Evolutionary conservation across 2,797 vertebrate species (phyloP).

Genomic region (Huso huso): DNA sequence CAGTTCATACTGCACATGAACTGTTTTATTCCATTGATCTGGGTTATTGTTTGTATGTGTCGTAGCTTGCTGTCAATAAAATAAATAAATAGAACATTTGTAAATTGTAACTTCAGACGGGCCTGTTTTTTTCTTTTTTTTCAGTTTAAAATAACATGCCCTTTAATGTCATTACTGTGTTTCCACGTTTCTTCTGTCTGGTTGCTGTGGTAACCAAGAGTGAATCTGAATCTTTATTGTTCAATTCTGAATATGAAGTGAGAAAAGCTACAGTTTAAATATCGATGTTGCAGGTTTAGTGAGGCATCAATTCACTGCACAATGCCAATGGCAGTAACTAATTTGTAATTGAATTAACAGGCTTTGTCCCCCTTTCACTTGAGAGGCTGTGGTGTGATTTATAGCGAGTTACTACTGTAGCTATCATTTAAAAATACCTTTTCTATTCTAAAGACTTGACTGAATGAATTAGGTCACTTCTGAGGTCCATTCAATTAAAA

Average conservation of each 20-base stretch:
- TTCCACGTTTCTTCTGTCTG: not conserved
- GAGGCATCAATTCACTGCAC: conserved; percentile 6
- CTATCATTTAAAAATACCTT: not conserved
- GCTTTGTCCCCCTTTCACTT: not conserved
- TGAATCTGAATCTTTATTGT: conserved; percentile 2
- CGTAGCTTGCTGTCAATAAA: no score
- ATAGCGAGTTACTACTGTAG: not conserved
- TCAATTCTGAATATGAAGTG: conserved; percentile 8
- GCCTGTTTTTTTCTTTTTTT: no score
- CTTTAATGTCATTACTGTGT: not conserved
- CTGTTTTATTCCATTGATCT: not conserved
- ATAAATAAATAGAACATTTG: no score
- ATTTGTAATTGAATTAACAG: not conserved
- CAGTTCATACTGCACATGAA: no score
- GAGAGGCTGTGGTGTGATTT: not conserved
- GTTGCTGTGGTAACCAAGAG: conserved; percentile 9
- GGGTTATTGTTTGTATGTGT: no score
- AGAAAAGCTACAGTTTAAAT: not conserved
- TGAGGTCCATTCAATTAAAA: not conserved
- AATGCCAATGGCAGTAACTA: conserved; percentile 4
- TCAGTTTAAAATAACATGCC: no score
- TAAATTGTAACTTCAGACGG: no score
- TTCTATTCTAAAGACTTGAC: not conserved
- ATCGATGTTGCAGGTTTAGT: not conserved
- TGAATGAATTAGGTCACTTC: not conserved